These are phyloP conservation scores for Papilio xuthus DNA, from an alignment of 1,140 invertebrate genomes.

Conservation along the genomic window DNA sequence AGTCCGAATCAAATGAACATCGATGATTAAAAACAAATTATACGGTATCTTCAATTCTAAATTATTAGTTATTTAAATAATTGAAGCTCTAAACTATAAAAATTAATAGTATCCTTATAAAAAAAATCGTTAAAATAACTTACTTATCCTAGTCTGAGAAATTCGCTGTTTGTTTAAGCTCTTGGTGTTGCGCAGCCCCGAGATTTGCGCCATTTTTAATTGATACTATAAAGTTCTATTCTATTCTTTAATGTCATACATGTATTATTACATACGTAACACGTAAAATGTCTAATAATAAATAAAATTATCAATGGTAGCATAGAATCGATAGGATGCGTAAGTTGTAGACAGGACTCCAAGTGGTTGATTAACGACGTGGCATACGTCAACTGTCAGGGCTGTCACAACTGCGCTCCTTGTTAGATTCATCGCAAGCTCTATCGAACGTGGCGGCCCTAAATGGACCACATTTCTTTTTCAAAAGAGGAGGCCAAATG, in stretches of 20 bases:
- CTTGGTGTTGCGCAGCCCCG: no score
- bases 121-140: no score
- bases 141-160: no score
- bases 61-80: not conserved
- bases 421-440: slow-evolving; percentile 72
- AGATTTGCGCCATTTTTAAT: no score
- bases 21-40: not conserved
- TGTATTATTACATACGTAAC: not conserved
- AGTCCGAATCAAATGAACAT: not conserved
- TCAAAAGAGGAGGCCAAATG: slow-evolving; percentile 61
- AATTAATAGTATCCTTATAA: no score
- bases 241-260: not conserved
- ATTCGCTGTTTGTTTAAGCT: no score
- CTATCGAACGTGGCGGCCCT: slow-evolving; percentile 60
- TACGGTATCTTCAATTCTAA: not conserved
- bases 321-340: not conserved
- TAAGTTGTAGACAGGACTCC: slow-evolving; percentile 55
- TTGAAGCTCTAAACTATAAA: no score
- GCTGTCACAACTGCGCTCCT: slow-evolving; percentile 74
- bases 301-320: slow-evolving; percentile 49
- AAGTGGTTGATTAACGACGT: slow-evolving; percentile 72
- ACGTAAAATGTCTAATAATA: not conserved
- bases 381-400: slow-evolving; percentile 77
- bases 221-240: no score
- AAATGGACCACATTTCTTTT: slow-evolving; percentile 72